Percentiles rank a stretch among this genome's conserved stretches.
Evolutionary conservation across 2,888 invertebrate genomes (phyloP).

Genomic region (Coremacera marginata): DNA sequence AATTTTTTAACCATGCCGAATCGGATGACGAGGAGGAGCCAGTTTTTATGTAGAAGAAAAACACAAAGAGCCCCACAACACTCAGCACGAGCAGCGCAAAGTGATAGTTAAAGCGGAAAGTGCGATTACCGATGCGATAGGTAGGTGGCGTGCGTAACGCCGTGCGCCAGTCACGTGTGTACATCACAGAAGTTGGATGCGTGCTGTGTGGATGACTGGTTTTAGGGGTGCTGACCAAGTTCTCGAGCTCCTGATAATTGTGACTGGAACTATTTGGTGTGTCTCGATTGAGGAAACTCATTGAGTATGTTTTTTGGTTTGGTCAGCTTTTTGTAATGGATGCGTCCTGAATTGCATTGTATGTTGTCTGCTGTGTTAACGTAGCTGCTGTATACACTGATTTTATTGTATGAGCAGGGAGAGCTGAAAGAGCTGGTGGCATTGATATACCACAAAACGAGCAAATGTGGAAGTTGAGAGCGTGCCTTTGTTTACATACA

Average conservation of each 20-base stretch:
- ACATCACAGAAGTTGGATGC: slow-evolving; percentile 56
- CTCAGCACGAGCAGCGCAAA: slow-evolving; percentile 79
- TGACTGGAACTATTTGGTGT: slow-evolving; percentile 21
- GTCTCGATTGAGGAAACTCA: slow-evolving; percentile 23
- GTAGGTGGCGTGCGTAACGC: slow-evolving; percentile 87
- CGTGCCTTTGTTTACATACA: no score
- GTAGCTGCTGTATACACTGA: background rate
- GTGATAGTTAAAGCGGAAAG: slow-evolving; percentile 86
- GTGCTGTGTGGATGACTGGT: slow-evolving; percentile 18
- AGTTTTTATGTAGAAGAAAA: slow-evolving; percentile 76
- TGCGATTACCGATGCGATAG: slow-evolving; percentile 88
- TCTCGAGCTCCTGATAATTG: slow-evolving; percentile 40
- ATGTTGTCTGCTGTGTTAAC: background rate
- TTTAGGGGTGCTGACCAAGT: slow-evolving; percentile 37
- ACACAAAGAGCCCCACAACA: slow-evolving; percentile 76
- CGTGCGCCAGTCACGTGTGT: slow-evolving; percentile 86
- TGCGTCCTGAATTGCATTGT: slow-evolving; percentile 7
- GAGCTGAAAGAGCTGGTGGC: background rate
- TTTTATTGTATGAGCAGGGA: background rate
- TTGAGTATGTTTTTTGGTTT: slow-evolving; percentile 14
- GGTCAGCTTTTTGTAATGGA: slow-evolving; percentile 22
- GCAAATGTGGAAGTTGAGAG: background rate
- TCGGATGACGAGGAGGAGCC: slow-evolving; percentile 64
- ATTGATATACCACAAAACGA: background rate
- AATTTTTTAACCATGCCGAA: slow-evolving; percentile 55